Percentiles rank a stretch among this genome's conserved stretches.
Evolutionary conservation across 2,797 vertebrate species (phyloP).

Genomic region (Brachymystax lenok): DNA sequence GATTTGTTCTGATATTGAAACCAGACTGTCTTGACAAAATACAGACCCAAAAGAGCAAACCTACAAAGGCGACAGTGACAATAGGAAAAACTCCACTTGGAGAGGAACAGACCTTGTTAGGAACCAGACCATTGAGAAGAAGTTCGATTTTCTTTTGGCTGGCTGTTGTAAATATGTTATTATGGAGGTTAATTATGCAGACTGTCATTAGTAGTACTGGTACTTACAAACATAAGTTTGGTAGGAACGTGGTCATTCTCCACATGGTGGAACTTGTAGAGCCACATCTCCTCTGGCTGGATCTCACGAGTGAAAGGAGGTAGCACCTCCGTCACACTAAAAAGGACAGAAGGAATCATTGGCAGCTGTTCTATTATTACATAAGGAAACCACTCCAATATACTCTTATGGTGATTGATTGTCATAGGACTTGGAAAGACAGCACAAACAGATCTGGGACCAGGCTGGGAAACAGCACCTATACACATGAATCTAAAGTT

Average conservation of each 20-base stretch:
- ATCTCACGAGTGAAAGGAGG: conserved; percentile 72
- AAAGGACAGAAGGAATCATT: neutral
- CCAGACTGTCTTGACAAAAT: neutral
- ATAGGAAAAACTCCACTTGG: neutral
- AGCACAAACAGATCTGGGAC: neutral
- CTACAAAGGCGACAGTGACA: neutral
- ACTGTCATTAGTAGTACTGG: neutral
- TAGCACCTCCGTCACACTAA: conserved; percentile 61
- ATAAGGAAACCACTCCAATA: neutral
- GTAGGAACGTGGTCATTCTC: conserved; percentile 66
- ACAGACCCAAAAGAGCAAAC: neutral
- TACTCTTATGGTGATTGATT: neutral
- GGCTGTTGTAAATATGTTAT: neutral
- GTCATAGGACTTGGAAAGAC: neutral
- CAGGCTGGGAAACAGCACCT: neutral
- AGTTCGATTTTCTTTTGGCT: neutral
- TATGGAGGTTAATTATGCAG: neutral
- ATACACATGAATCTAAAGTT: neutral
- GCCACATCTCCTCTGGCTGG: conserved; percentile 80
- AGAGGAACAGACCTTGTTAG: neutral
- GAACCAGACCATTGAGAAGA: neutral
- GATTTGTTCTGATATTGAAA: neutral
- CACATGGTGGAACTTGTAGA: conserved; percentile 68
- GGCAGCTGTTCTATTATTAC: neutral
- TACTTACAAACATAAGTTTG: conserved; percentile 71